Base-by-base conservation (phyloP, 2,797 vertebrate species). In the Momotus momota region DNA sequence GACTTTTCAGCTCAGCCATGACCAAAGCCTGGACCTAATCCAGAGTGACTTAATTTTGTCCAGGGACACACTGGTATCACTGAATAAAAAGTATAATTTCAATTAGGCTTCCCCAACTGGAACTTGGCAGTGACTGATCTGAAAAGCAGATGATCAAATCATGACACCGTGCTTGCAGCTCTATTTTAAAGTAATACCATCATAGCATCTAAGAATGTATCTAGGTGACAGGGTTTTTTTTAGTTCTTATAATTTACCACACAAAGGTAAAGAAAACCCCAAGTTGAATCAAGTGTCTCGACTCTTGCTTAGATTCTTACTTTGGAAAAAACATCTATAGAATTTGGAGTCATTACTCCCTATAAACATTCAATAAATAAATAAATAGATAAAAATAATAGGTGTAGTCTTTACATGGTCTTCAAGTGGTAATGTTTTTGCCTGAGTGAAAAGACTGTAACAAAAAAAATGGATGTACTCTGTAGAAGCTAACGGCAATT, bases 21-120 rank as follows among this genome's bases (percentile, higher is more conserved):
- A 79, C 86, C 90, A 87, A 95, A 93, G 77, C 81, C 58, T 71
- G 60, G n/a, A 77, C 74, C 78, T 89, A 93, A 92, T 95, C 90
- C 71, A 95, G 48, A 95, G 48, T 79, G 65, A 91, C 85, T 93
- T 69, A 69, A 74, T 96, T 93, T 94, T 93, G 57, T 86, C 75
- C 81, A 40, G 52, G 60, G 73, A 33, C 69, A 67, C 11, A 13
- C 5, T 70, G 61, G 14, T 64, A 90, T 86, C 72, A 43, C 60
- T 95, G 74, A 49, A 57, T 80, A 38, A 79, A 85, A 72, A 61
- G 16, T 31, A 88, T 58, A 86, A 83, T 93, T 78, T 91, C 80
- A 64, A 41, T 94, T 93, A 96, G 58, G 58, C 20, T 87, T 17
- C 65, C 10, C 52, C 8, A 48, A 81, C 49, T 91, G 58, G 75